Conservation (phyloP, 2,888 invertebrate genomes). For the Lucinisca nassula region DNA sequence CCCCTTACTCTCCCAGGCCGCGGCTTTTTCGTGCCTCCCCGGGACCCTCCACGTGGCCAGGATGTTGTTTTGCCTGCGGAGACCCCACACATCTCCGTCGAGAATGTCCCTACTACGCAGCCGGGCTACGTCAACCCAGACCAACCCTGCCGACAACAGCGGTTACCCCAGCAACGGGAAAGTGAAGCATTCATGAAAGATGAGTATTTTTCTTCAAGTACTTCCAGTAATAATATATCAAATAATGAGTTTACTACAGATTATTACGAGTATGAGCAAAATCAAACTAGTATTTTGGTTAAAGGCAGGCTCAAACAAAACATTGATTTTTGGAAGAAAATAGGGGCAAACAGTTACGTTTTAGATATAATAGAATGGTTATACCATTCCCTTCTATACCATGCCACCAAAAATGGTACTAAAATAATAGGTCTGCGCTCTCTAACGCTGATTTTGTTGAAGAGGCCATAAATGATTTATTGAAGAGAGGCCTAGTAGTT, state of each 20-base stretch:
- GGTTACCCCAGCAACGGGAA: neutral
- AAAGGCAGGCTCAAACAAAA: constrained; percentile 29
- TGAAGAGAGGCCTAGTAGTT: constrained; percentile 16
- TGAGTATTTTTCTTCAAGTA: neutral
- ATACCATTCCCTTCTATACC: constrained; percentile 51
- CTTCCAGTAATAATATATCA: neutral
- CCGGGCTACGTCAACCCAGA: neutral
- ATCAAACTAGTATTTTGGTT: constrained; percentile 22
- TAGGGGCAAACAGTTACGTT: constrained; percentile 27
- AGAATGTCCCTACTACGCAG: neutral
- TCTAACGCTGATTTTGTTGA: constrained; percentile 43
- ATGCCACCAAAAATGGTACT: constrained; percentile 6
- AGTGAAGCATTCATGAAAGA: neutral
- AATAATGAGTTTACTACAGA: constrained; percentile 14
- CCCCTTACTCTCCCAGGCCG: neutral
- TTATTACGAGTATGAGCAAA: constrained; percentile 39
- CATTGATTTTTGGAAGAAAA: constrained; percentile 46
- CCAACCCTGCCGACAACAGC: neutral
- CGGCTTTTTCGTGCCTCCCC: constrained; percentile 9
- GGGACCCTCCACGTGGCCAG: neutral
- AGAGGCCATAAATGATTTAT: constrained; percentile 47
- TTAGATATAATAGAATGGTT: constrained; percentile 36
- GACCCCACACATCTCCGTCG: neutral
- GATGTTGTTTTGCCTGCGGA: constrained; percentile 20
- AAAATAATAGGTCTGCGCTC: constrained; percentile 48